Evolutionary conservation across 2,797 vertebrate species (phyloP).

Genomic region (Ara ararauna): DNA sequence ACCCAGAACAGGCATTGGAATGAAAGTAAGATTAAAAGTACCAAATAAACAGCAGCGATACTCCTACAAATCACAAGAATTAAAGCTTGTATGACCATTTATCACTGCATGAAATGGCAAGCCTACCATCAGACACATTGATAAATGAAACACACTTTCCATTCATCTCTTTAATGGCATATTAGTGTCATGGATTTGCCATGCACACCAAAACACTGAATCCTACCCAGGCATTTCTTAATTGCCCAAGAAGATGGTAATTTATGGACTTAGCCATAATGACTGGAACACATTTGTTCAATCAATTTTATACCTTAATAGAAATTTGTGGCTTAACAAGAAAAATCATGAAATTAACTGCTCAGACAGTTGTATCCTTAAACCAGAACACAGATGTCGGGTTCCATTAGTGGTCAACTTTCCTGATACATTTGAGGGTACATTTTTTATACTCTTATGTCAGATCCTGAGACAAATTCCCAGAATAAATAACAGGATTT

Average conservation of each 20-base stretch:
- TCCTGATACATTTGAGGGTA: constrained; percentile 5
- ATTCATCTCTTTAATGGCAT: constrained; percentile 79
- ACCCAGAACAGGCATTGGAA: neutral
- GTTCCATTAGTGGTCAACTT: constrained; percentile 39
- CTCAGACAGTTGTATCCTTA: constrained; percentile 16
- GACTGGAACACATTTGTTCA: constrained; percentile 61
- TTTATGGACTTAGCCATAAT: constrained; percentile 71
- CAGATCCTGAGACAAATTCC: neutral
- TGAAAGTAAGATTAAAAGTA: neutral
- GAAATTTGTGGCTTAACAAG: constrained; percentile 54
- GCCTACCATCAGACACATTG: constrained; percentile 49
- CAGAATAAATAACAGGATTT: neutral
- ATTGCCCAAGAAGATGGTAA: constrained; percentile 73
- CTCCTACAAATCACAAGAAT: constrained; percentile 51
- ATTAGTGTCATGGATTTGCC: constrained; percentile 75
- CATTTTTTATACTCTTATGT: neutral
- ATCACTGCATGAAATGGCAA: constrained; percentile 65
- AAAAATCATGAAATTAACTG: constrained; percentile 49
- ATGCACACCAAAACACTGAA: constrained; percentile 69
- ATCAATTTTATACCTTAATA: constrained; percentile 62
- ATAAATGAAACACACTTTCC: constrained; percentile 61
- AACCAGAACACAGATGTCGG: neutral
- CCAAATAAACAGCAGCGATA: constrained; percentile 28
- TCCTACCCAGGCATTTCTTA: constrained; percentile 71
- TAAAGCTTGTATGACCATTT: constrained; percentile 24